These are phyloP conservation scores for Galeruca laticollis DNA, from an alignment of 2,888 invertebrate genomes.

Conservation along the genomic window DNA sequence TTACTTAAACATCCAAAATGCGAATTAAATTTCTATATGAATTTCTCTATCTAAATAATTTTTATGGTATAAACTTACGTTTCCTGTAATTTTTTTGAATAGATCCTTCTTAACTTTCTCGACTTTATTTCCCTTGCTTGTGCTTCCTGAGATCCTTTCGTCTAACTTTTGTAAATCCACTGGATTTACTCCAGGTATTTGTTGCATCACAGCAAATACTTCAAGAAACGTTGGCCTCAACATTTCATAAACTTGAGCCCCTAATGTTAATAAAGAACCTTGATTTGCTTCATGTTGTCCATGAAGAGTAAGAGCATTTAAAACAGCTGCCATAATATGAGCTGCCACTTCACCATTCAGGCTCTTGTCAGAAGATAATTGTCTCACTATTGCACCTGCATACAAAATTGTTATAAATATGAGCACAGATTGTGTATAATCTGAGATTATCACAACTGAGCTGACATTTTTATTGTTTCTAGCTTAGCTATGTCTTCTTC, in stretches of 20 bases:
- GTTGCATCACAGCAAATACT: constrained; percentile 78
- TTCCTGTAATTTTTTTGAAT: constrained; percentile 88
- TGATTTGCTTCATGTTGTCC: constrained; percentile 93
- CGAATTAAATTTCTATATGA: no score
- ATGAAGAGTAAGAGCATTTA: constrained; percentile 81
- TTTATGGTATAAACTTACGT: constrained; percentile 68
- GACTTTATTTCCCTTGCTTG: constrained; percentile 81
- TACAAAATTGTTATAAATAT: constrained; percentile 2
- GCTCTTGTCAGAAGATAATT: constrained; percentile 74
- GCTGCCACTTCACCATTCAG: constrained; percentile 77
- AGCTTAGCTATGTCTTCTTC: no score
- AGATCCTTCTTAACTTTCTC: constrained; percentile 92
- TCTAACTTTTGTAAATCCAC: constrained; percentile 87
- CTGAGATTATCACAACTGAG: no score
- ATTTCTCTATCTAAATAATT: not conserved
- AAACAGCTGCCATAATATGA: constrained; percentile 80
- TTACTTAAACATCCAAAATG: no score
- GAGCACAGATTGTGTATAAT: not conserved
- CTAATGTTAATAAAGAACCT: constrained; percentile 82
- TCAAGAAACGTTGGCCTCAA: constrained; percentile 82
- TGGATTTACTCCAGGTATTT: constrained; percentile 85
- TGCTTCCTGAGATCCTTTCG: constrained; percentile 79
- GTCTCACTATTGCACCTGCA: constrained; percentile 75
- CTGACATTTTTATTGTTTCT: no score
- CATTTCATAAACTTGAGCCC: constrained; percentile 88